Evolutionary conservation across 2,113 vertebrate species (phyloP), one percentile per base, ranked within the genome.

Genomic region (Cephalopterus ornatus): DNA sequence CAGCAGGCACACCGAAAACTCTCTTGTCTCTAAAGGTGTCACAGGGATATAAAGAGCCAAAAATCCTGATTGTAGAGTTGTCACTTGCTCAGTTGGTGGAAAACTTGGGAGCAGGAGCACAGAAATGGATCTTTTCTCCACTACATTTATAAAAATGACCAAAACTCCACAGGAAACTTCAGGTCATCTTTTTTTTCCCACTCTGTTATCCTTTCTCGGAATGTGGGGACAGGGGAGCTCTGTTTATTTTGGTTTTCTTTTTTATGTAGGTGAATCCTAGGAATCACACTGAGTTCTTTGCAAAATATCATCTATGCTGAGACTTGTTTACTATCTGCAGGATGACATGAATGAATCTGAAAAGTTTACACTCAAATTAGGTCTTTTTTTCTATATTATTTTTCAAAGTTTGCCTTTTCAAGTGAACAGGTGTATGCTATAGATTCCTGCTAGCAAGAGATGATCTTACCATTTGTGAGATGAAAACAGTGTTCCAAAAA

Each of bases 161-260:
- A 70, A n/a, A 74, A 63, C 6, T 79, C 27, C 39, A 56, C 6
- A 23, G 42, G 9, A 89, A 85, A 49, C 6, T 67, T 81, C 27
- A 63, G 12, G 1, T 32, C 67, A 17, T 56, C 19, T 44, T 41
- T 93, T 72, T 75, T 37, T 24, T n/a, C n/a, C 35, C 8, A 20
- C 3, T 58, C 18, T 59, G 35, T 53, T 8, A 33, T 53, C 16
- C 41, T 62, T 84, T n/a, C 65, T 78, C 28, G 41, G 30, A 58
- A n/a, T 8, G 14, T 5, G 3, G 21, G 10, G 39, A 7, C 1
- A 3, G 8, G 5, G 8, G 4, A 50, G 6, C 2, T 78, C 30
- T 77, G 2, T 41, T 55, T 80, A 32, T 81, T 47, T 52, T 17
- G 3, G 3, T 56, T 65, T 78, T 42, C 5, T 53, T 76, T 49